Percentiles rank a stretch among this genome's conserved stretches.
Conservation (phyloP, 2,888 invertebrate species). For the Harpalus rubripes region DNA sequence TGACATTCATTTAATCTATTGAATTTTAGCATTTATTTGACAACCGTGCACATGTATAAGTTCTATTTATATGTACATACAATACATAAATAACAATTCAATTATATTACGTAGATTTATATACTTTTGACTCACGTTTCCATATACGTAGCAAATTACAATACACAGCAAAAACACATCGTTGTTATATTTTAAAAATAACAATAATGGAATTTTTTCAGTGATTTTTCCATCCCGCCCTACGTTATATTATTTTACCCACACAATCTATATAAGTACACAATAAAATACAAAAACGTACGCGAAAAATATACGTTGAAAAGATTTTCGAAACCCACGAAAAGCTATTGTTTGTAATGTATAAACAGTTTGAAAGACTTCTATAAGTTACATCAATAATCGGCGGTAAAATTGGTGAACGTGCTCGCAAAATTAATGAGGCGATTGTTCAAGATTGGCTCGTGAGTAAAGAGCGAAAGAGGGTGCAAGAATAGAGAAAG, state of each 20-base stretch:
- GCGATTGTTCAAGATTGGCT: conserved; percentile 43
- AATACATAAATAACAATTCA: conserved; percentile 20
- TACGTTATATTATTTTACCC: conserved; percentile 25
- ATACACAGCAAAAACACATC: neutral
- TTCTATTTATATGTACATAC: conserved; percentile 14
- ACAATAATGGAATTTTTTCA: neutral
- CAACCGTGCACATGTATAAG: neutral
- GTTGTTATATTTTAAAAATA: neutral
- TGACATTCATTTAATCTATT: conserved; percentile 16
- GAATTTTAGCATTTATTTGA: conserved; percentile 23
- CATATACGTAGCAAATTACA: conserved; percentile 1
- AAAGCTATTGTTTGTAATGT: conserved; percentile 51
- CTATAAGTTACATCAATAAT: conserved; percentile 47
- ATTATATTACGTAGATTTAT: conserved; percentile 36
- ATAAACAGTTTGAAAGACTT: conserved; percentile 48
- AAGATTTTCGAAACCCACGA: conserved; percentile 53
- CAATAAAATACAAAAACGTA: conserved; percentile 39
- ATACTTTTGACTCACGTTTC: conserved; percentile 2
- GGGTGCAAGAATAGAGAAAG: conserved; percentile 23
- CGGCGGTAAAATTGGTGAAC: conserved; percentile 43
- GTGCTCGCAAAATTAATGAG: conserved; percentile 52
- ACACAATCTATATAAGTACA: conserved; percentile 47
- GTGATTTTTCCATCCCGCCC: conserved; percentile 6
- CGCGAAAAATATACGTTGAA: conserved; percentile 40
- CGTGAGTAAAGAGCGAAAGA: conserved; percentile 29